These are phyloP conservation scores for Gorsachius goisagi DNA, from an alignment of 2,113 vertebrate species.

Conservation along the genomic window DNA sequence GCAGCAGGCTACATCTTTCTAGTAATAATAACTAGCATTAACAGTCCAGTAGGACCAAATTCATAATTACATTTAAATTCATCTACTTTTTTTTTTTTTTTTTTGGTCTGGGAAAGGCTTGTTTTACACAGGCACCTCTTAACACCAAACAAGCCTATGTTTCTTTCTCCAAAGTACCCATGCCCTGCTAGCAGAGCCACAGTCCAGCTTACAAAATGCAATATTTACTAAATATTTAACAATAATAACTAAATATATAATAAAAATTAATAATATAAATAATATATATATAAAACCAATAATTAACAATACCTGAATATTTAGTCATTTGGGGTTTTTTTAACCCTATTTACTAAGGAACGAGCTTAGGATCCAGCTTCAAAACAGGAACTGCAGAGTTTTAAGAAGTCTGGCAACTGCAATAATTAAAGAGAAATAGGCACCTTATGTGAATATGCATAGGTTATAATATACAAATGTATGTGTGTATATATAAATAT, in stretches of 20 bases:
- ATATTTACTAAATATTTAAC: not conserved
- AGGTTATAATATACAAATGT: not conserved
- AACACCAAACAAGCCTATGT: not conserved
- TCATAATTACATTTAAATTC: not conserved
- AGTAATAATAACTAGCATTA: not conserved
- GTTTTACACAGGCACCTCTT: not conserved
- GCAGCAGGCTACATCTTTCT: not conserved
- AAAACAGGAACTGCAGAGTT: not conserved
- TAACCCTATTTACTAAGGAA: not conserved
- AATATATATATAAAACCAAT: too few species aligned
- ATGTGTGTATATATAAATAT: not conserved
- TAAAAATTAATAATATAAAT: not conserved
- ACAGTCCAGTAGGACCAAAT: not conserved
- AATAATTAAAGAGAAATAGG: not conserved
- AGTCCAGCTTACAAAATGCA: not conserved
- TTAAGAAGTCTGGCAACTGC: not conserved
- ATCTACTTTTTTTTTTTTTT: not conserved
- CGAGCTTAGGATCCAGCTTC: not conserved
- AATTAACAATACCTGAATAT: not conserved
- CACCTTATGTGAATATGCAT: not conserved
- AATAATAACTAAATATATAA: not conserved
- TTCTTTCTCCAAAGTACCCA: not conserved
- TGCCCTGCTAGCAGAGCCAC: not conserved
- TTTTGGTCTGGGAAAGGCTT: not conserved
- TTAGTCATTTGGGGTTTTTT: not conserved